phyloP scores from a whole-genome alignment of 2,113 vertebrate species.

The Psittacula cyanocephala region DNA sequence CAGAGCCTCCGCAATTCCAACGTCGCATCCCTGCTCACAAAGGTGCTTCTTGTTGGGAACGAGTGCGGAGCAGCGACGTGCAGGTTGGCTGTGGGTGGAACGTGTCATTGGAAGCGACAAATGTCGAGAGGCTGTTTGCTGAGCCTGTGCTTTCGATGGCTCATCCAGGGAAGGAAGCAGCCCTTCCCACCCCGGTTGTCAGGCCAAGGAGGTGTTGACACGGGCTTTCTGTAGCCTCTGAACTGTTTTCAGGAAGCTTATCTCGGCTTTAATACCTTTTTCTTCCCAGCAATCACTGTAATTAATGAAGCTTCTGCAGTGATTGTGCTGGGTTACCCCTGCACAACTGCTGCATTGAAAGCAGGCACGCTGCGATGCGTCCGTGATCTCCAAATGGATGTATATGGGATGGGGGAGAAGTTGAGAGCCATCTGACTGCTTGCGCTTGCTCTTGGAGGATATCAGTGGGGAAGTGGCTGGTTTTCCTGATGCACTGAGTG shows the following conservation, averaged over 20 bases:
- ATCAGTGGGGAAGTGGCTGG: background rate
- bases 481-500: background rate
- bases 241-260: background rate
- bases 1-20: background rate
- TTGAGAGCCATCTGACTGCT: background rate
- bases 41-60: background rate
- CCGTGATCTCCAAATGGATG: background rate
- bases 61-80: background rate
- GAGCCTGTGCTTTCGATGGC: background rate
- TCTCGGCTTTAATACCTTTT: background rate
- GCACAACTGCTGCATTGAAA: background rate
- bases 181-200: background rate
- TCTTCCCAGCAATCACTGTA: background rate
- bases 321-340: background rate
- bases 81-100: accelerated
- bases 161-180: conserved; percentile 11
- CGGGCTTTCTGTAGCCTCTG: background rate
- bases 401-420: background rate
- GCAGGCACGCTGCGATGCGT: accelerated
- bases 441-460: background rate
- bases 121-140: background rate
- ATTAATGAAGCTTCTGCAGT: background rate
- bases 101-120: background rate
- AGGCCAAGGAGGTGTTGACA: background rate
- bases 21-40: background rate